A percentile compares a stretch with the other conserved stretches of the same genome.
These are phyloP conservation scores for Deilephila elpenor DNA, from an alignment of 2,888 invertebrate genomes.

Conservation along the genomic window DNA sequence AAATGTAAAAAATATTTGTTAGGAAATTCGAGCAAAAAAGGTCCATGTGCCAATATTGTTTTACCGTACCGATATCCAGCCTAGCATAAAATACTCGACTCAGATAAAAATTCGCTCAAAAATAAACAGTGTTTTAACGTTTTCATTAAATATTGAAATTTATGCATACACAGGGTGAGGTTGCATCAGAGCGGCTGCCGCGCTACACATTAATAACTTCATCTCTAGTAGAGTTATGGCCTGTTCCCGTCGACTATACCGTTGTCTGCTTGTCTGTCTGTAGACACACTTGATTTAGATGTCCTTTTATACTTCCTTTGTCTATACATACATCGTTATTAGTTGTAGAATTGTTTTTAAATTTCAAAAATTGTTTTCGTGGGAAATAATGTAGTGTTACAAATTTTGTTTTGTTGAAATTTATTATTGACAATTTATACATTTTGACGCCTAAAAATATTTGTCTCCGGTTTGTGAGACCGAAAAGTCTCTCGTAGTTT, in stretches of 20 bases:
- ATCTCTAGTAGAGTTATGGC: conserved; percentile 63
- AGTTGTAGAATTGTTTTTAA: not conserved
- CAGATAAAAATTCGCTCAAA: not conserved
- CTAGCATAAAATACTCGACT: not conserved
- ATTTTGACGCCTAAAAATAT: not conserved
- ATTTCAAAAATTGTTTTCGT: not conserved
- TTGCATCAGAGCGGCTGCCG: conserved; percentile 35
- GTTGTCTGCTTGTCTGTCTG: conserved; percentile 61
- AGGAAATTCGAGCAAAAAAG: too few species aligned
- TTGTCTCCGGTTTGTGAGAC: too few species aligned
- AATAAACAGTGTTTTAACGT: not conserved
- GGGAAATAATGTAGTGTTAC: not conserved
- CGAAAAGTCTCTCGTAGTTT: too few species aligned
- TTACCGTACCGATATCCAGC: too few species aligned
- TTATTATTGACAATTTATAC: not conserved
- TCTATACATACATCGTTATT: not conserved
- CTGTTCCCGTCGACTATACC: conserved; percentile 50
- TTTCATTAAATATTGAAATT: conserved; percentile 24
- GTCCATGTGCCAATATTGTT: too few species aligned
- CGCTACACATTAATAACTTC: conserved; percentile 67
- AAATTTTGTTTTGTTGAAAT: not conserved
- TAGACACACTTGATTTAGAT: conserved; percentile 69
- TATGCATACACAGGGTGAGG: conserved; percentile 30
- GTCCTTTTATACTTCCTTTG: conserved; percentile 44
- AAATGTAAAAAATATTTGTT: too few species aligned